Evolutionary conservation across 2,113 vertebrate species (phyloP).

Genomic region (Rhabdomys dilectus): DNA sequence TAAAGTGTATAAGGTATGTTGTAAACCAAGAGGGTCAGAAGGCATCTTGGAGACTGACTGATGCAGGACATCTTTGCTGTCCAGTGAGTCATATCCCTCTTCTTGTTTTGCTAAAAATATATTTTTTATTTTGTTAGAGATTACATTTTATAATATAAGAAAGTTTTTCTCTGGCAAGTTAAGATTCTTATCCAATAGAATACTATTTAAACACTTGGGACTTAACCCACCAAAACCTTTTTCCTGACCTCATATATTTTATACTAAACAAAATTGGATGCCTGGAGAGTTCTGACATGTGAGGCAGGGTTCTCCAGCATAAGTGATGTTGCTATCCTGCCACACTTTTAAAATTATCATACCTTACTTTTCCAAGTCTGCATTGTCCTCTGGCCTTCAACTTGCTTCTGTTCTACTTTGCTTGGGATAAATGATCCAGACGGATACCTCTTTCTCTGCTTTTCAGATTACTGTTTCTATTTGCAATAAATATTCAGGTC

Average conservation of each 20-base stretch:
- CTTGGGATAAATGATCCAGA: background rate
- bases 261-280: background rate
- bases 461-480: conserved; percentile 6
- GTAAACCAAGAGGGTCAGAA: background rate
- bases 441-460: background rate
- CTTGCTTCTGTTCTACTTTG: background rate
- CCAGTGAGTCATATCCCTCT: background rate
- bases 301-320: background rate
- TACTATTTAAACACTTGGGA: background rate
- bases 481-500: background rate
- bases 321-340: background rate
- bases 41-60: background rate
- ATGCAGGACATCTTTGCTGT: accelerated
- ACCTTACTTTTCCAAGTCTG: background rate
- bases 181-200: background rate
- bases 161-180: background rate
- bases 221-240: background rate
- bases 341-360: background rate
- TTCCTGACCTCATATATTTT: background rate
- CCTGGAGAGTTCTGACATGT: background rate
- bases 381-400: background rate
- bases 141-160: background rate
- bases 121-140: background rate
- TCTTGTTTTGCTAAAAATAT: background rate
- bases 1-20: background rate